phyloP scores from a whole-genome alignment of 1,140 invertebrate genomes.

The Tetragnatha versicolor region DNA sequence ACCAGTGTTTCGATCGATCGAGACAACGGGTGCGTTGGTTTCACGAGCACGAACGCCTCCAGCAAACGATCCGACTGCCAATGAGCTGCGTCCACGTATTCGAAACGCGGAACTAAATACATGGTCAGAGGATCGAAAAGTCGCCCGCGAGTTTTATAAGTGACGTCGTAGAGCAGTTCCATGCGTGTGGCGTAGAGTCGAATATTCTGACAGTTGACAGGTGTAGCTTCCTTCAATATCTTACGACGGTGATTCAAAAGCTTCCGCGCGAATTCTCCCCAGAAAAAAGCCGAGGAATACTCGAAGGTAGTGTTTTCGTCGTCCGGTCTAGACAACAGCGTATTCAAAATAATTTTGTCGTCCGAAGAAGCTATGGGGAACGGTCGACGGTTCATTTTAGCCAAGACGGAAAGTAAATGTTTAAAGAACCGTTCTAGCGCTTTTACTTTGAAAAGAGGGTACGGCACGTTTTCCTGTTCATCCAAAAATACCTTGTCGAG shows the following conservation, averaged over 20 bases:
- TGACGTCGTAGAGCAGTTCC: neutral
- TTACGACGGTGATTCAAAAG: neutral
- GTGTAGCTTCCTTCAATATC: neutral
- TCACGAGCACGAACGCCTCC: neutral
- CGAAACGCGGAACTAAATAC: neutral
- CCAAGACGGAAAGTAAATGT: neutral
- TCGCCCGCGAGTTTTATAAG: neutral
- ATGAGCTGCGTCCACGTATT: neutral
- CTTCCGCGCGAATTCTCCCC: constrained; percentile 13
- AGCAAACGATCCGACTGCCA: neutral
- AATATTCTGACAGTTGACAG: neutral
- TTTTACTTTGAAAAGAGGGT: neutral
- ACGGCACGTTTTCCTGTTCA: neutral
- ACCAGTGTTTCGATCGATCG: neutral
- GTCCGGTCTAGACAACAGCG: neutral
- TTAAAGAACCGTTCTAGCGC: neutral
- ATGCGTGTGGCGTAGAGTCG: neutral
- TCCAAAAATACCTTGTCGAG: neutral
- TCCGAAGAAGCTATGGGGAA: neutral
- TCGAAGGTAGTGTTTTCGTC: neutral
- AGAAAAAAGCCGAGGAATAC: neutral
- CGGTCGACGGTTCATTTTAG: neutral
- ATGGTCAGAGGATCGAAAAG: neutral
- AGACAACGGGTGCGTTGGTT: neutral
- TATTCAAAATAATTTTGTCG: neutral